Evolutionary conservation across 92 coral and sea anemone genomes (phyloP).

Genomic region (Palythoa caribaeorum): DNA sequence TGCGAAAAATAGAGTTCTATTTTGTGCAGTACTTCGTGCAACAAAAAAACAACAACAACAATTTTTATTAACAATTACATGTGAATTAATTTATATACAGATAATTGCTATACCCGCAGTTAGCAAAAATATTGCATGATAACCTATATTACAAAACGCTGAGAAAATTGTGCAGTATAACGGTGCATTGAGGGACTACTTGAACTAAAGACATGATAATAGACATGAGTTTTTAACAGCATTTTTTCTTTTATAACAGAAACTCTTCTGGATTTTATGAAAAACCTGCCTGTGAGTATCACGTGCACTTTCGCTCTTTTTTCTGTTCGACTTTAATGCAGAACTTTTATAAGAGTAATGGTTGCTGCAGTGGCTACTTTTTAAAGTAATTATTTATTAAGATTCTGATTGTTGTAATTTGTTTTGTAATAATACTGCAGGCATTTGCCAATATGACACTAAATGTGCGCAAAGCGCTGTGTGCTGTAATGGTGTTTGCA

Average conservation of each 20-base stretch:
- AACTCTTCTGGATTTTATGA: slow-evolving; percentile 96
- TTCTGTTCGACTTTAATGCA: neutral
- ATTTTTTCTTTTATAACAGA: slow-evolving; percentile 57
- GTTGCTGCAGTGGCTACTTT: neutral
- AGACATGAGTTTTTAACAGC: neutral
- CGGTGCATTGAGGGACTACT: too few species aligned
- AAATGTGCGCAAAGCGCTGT: slow-evolving; percentile 90
- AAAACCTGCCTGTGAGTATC: slow-evolving; percentile 90
- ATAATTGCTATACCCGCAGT: too few species aligned
- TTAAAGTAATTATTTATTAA: neutral
- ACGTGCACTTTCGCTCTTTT: too few species aligned
- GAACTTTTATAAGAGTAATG: neutral
- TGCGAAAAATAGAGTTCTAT: too few species aligned
- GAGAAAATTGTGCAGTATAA: too few species aligned
- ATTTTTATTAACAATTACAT: too few species aligned
- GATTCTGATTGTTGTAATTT: neutral
- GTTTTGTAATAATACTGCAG: slow-evolving; percentile 48
- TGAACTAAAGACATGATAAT: too few species aligned
- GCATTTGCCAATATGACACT: slow-evolving; percentile 99
- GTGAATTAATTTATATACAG: too few species aligned
- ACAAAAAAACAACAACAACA: too few species aligned
- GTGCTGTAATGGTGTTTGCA: slow-evolving; percentile 99
- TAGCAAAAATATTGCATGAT: too few species aligned
- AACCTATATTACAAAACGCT: too few species aligned
- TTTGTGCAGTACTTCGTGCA: too few species aligned